Evolutionary conservation across 2,888 invertebrate species (phyloP), one percentile per base, ranked within the genome.

Genomic region (Imbricaverruca yamaguchii): DNA sequence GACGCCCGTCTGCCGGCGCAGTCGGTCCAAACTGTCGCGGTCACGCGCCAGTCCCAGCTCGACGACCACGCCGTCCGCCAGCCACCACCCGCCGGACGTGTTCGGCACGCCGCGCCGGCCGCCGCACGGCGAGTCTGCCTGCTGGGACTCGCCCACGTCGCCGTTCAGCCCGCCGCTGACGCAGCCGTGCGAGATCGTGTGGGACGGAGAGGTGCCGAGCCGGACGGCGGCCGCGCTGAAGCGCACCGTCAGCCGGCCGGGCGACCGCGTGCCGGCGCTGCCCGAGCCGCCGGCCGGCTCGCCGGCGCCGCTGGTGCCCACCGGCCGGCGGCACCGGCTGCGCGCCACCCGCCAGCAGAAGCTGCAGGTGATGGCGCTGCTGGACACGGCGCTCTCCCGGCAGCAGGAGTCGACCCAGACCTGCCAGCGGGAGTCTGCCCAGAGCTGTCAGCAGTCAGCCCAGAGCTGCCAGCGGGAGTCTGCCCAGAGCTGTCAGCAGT

Each of bases 191-290:
- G 74, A 21, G 74, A 18, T 74, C 21, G 15, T 8, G n/a, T 74
- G 74, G 74, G 74, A 74, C 53, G 74, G 55, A 55, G 74, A 74
- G 74, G 10, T 13, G 21, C 55, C 13, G 74, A 9, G 74, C 6
- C 55, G 74, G 21, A 9, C 53, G 21, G 55, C 55, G 9, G 74
- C 53, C 53, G 53, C 18, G 74, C 53, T 74, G 74, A 53, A 55
- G 21, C 53, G 21, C 21, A 9, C 55, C 18, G 53, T n/a, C 10
- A 10, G 21, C 74, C 53, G 55, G 9, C 74, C 74, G 18, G 74
- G 21, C 21, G 74, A 74, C 74, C 74, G 74, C 13, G 74, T 74
- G 74, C 74, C 74, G 74, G 53, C 69, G 69, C 69, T 69, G 39
- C 69, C 69, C 39, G 39, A 53, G 21, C 74, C 53, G 53, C 74